phyloP scores from a whole-genome alignment of 1,140 invertebrate species.

The Oedothorax gibbosus region DNA sequence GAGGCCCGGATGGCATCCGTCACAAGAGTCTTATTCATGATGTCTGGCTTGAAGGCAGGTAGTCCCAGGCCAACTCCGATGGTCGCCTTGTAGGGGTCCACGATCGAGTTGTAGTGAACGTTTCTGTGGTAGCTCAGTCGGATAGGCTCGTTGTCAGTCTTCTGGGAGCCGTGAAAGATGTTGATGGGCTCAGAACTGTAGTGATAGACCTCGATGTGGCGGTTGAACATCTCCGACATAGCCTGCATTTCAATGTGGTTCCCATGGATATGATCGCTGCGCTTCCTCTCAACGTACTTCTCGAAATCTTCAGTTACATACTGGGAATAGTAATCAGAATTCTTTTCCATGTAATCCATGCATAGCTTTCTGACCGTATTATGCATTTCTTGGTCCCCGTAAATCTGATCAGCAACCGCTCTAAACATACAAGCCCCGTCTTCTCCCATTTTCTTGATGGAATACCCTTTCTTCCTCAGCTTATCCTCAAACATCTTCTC shows the following conservation, averaged over 20 bases:
- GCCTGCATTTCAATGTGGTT: constrained; percentile 96
- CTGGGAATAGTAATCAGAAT: constrained; percentile 91
- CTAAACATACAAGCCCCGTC: constrained; percentile 95
- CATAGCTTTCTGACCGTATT: constrained; percentile 84
- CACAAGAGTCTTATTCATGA: constrained; percentile 80
- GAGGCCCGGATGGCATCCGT: constrained; percentile 84
- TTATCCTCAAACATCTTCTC: constrained; percentile 80
- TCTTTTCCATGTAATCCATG: constrained; percentile 92
- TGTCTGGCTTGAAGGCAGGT: constrained; percentile 84
- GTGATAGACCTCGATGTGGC: constrained; percentile 93
- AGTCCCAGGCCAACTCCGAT: constrained; percentile 89
- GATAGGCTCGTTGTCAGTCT: constrained; percentile 84
- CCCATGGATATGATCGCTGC: constrained; percentile 84
- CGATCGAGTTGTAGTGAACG: constrained; percentile 91
- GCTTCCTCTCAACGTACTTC: constrained; percentile 85
- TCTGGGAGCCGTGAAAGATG: constrained; percentile 83
- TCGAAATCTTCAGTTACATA: constrained; percentile 94
- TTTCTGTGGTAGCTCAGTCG: constrained; percentile 90
- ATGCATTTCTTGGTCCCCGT: constrained; percentile 95
- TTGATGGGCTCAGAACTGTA: constrained; percentile 87
- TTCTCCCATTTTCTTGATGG: constrained; percentile 89
- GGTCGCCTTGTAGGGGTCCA: constrained; percentile 85
- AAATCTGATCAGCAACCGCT: constrained; percentile 92
- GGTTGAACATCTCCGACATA: constrained; percentile 91
- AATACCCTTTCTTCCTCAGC: constrained; percentile 80